phyloP scores from a whole-genome alignment of 2,113 vertebrate species.

The Strix uralensis region DNA sequence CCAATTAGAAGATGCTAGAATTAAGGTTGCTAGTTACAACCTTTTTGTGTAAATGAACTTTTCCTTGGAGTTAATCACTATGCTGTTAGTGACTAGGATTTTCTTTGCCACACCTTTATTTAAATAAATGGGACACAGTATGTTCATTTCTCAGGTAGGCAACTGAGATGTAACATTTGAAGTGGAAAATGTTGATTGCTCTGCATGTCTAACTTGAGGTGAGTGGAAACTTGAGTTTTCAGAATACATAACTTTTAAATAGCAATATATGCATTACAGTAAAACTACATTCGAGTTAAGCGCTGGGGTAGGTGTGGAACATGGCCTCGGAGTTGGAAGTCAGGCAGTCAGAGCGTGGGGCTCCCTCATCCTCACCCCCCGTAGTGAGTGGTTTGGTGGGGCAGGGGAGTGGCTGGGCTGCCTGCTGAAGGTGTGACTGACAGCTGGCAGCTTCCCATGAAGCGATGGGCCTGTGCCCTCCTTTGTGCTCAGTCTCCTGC shows the following conservation, averaged over 20 bases:
- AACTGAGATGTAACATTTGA: background rate
- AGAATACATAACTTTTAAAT: background rate
- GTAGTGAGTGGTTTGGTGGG: background rate
- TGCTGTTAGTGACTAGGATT: background rate
- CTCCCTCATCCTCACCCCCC: background rate
- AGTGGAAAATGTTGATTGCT: background rate
- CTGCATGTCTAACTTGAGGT: background rate
- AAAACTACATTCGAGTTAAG: accelerated
- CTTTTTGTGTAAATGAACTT: background rate
- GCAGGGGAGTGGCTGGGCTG: background rate
- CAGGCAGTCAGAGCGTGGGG: accelerated
- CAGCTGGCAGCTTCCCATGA: background rate
- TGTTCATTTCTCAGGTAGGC: background rate
- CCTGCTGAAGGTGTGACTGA: background rate
- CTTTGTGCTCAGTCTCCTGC: background rate
- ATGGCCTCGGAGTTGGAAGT: background rate
- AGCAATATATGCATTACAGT: background rate
- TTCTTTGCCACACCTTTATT: background rate
- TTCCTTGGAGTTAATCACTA: background rate
- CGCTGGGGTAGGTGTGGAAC: accelerated
- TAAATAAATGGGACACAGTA: background rate
- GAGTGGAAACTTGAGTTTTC: background rate
- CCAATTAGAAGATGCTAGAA: background rate
- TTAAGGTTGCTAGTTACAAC: background rate
- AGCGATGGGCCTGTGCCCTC: background rate